phyloP scores from a whole-genome alignment of 2,888 invertebrate genomes.

The Synergus laeviventris region DNA sequence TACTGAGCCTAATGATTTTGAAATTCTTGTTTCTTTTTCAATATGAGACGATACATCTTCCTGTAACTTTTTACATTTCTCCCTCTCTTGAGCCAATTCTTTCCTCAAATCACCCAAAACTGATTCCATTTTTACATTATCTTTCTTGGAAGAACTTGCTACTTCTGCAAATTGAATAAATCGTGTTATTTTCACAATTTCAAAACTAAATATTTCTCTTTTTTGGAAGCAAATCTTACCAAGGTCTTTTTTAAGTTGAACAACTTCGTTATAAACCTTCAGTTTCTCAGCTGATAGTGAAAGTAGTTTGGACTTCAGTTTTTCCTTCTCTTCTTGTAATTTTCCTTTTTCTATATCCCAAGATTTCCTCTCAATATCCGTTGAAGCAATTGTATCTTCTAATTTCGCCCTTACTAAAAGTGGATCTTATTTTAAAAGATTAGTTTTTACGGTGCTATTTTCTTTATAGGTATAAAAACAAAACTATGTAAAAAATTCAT shows the following conservation, averaged over 20 bases:
- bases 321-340: conserved; percentile 77
- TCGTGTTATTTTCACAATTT: conserved; percentile 15
- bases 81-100: conserved; percentile 78
- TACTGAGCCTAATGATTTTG: conserved; percentile 68
- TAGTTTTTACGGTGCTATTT: neutral
- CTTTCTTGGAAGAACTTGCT: conserved; percentile 76
- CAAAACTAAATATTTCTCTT: neutral
- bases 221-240: conserved; percentile 73
- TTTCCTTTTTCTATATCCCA: conserved; percentile 78
- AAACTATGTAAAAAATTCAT: neutral
- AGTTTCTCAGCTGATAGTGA: conserved; percentile 77
- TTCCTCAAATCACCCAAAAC: conserved; percentile 81
- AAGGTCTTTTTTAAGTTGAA: conserved; percentile 79
- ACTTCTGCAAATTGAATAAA: conserved; percentile 75
- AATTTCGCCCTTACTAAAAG: conserved; percentile 77
- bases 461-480: neutral
- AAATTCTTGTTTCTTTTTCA: conserved; percentile 69
- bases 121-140: conserved; percentile 79
- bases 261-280: conserved; percentile 79
- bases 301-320: conserved; percentile 76
- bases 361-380: conserved; percentile 67
- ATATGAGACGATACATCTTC: conserved; percentile 75
- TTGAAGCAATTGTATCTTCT: conserved; percentile 75
- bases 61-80: conserved; percentile 80
- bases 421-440: conserved; percentile 1